A percentile compares a stretch with the other conserved stretches of the same genome.
Conservation (phyloP, 2,797 vertebrate species). For the Cynopterus sphinx region DNA sequence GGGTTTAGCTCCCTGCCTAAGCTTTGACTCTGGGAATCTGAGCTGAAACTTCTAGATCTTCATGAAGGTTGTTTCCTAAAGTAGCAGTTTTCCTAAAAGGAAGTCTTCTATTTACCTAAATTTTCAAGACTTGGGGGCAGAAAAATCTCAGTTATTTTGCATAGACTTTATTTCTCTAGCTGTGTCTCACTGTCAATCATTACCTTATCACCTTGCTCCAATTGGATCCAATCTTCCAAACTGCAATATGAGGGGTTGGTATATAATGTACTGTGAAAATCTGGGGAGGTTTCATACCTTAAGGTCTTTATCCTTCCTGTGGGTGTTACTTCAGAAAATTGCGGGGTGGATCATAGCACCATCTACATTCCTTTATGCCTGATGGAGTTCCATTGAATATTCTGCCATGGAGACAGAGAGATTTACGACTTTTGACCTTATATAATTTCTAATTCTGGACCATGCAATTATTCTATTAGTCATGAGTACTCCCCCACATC, state of each 20-base stretch:
- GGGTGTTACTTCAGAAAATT: background rate
- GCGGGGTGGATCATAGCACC: accelerated
- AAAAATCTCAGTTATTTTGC: background rate
- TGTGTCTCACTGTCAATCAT: background rate
- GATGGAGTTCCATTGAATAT: background rate
- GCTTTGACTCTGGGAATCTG: background rate
- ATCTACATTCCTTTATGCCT: background rate
- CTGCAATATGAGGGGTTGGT: background rate
- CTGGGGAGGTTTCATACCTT: background rate
- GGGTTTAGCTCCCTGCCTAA: background rate
- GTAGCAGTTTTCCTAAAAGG: background rate
- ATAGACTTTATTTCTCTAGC: background rate
- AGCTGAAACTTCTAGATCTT: background rate
- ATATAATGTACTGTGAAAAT: background rate
- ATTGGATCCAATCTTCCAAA: background rate
- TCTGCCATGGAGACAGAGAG: background rate
- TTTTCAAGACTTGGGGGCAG: background rate
- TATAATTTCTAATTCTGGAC: background rate
- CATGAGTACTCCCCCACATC: background rate
- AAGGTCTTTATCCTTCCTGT: background rate
- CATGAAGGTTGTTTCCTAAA: background rate
- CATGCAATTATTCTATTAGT: background rate
- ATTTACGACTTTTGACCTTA: background rate
- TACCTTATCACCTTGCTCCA: background rate
- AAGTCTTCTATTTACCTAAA: background rate